Conservation (phyloP, 1,140 invertebrate species). For the Eciton burchellii region DNA sequence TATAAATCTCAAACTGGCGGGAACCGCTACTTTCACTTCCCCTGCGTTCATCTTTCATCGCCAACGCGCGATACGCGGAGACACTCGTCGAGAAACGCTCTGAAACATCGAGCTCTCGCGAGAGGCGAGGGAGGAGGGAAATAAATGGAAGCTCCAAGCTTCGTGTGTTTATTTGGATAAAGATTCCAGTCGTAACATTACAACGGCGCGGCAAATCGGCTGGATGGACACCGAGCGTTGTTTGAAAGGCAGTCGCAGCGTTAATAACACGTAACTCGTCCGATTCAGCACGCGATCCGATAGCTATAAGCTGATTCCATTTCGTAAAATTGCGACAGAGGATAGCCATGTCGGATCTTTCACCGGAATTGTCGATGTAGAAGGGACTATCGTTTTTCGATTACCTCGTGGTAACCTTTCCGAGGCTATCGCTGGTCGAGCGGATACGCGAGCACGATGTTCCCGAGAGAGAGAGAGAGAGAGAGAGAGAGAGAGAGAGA, state of each 20-base stretch:
- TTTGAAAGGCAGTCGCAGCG: background rate
- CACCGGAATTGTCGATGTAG: background rate
- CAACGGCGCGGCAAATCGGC: background rate
- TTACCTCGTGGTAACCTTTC: conserved; percentile 18
- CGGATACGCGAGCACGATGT: conserved; percentile 49
- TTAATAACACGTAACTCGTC: background rate
- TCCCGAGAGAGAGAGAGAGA: conserved; percentile 6
- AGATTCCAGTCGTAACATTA: background rate
- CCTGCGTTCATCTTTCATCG: too few species aligned
- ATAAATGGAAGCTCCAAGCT: too few species aligned
- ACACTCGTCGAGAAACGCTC: too few species aligned
- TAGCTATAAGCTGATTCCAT: background rate
- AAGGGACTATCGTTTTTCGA: conserved; percentile 34
- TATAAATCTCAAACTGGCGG: too few species aligned
- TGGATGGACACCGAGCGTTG: background rate
- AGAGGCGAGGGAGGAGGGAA: too few species aligned
- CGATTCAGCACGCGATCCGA: too few species aligned
- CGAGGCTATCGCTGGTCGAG: conserved; percentile 56
- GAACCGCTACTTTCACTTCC: too few species aligned
- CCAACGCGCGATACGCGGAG: too few species aligned
- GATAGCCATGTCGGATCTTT: background rate
- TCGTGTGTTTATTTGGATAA: too few species aligned
- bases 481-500: conserved; percentile 18
- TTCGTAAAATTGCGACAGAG: conserved; percentile 29
- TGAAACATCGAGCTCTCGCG: too few species aligned